Conservation (phyloP, 2,113 vertebrate genomes). For the Larimichthys crocea region DNA sequence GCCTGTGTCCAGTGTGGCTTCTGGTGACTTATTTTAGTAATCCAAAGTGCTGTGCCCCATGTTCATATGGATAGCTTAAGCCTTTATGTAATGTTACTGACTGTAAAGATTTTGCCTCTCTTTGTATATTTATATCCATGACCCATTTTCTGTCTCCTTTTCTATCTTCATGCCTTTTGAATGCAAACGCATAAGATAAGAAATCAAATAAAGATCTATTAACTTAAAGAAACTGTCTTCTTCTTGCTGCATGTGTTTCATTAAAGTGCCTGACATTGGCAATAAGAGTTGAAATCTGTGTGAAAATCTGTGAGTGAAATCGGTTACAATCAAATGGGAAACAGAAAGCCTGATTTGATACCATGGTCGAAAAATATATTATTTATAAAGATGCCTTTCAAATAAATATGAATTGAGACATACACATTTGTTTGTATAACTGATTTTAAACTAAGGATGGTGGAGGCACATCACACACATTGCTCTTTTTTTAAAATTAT, state of each 20-base stretch:
- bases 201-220: conserved; percentile 76
- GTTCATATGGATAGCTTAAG: conserved; percentile 51
- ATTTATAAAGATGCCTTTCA: background rate
- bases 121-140: conserved; percentile 80
- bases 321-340: background rate
- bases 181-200: conserved; percentile 70
- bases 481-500: too few relatives aligned
- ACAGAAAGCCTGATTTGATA: background rate
- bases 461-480: background rate
- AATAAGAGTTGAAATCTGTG: background rate
- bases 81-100: conserved; percentile 68
- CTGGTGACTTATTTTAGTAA: conserved; percentile 55
- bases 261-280: background rate
- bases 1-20: conserved; percentile 58
- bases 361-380: background rate
- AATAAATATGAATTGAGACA: too few relatives aligned
- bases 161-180: conserved; percentile 78
- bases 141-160: conserved; percentile 74
- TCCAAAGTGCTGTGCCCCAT: conserved; percentile 63
- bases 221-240: conserved; percentile 14
- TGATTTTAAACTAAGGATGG: background rate
- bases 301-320: too few relatives aligned
- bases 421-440: background rate
- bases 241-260: background rate
- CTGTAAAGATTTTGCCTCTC: conserved; percentile 73